phyloP scores from a whole-genome alignment of 2,888 invertebrate species.

The Lamellibrachia columna region DNA sequence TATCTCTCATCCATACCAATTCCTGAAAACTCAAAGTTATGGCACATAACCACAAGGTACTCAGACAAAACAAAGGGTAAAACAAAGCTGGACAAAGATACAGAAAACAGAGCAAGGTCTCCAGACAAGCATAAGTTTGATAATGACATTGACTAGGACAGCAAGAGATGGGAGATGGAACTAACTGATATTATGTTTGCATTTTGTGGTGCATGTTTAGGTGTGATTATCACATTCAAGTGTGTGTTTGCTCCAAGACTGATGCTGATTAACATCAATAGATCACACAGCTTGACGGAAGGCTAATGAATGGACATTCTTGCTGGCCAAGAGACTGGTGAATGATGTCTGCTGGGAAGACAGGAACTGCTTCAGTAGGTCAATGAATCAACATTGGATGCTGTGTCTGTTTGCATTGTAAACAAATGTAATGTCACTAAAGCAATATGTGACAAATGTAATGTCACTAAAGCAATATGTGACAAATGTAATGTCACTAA shows the following conservation, averaged over 20 bases:
- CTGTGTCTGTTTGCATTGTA: neutral
- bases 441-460: too few species aligned
- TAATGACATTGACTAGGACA: neutral
- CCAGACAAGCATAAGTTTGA: neutral
- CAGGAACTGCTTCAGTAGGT: neutral
- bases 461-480: too few species aligned
- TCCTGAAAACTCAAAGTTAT: neutral
- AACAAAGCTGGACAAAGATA: neutral
- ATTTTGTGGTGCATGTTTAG: neutral
- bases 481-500: too few species aligned
- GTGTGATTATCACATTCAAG: neutral
- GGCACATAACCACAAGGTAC: neutral
- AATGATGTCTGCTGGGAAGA: neutral
- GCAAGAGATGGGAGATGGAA: neutral
- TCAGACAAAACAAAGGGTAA: neutral
- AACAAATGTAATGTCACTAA: neutral
- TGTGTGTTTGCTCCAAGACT: neutral
- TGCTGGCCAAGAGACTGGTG: neutral
- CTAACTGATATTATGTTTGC: neutral
- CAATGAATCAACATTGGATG: neutral
- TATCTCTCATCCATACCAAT: neutral
- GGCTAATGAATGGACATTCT: neutral
- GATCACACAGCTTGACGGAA: neutral
- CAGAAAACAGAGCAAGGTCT: neutral
- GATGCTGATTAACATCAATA: neutral